Conservation (phyloP, 2,113 vertebrate genomes). For the Ailurus styani region DNA sequence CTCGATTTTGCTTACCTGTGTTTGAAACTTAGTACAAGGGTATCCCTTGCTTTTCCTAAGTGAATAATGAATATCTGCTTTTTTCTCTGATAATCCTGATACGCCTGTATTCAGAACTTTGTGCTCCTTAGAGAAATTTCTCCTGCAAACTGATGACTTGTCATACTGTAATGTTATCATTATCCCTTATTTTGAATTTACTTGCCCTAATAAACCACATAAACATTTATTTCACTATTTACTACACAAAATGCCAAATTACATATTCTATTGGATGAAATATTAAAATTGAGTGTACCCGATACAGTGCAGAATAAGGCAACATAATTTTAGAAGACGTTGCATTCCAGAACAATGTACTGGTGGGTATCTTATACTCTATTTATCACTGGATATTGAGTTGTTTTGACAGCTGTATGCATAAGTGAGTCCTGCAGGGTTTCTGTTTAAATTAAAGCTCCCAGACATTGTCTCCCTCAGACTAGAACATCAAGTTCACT, state of each 20-base stretch:
- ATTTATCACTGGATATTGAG: constrained; percentile 43
- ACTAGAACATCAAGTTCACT: background rate
- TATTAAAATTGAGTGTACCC: background rate
- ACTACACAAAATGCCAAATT: background rate
- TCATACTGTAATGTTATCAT: background rate
- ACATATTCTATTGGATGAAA: background rate
- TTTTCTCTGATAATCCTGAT: background rate
- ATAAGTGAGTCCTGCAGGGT: constrained; percentile 31
- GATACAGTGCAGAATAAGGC: background rate
- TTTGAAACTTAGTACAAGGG: background rate
- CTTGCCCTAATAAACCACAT: background rate
- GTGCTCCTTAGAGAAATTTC: background rate
- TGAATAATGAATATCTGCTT: background rate
- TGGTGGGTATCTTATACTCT: background rate
- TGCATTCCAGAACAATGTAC: background rate
- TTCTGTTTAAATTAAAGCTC: constrained; percentile 44
- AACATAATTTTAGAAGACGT: background rate
- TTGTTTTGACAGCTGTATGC: constrained; percentile 57
- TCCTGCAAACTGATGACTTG: background rate
- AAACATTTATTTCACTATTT: constrained; percentile 36
- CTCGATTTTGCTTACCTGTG: background rate
- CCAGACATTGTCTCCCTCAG: background rate
- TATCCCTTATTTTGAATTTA: background rate
- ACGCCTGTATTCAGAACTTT: background rate
- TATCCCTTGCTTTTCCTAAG: background rate